phyloP scores from a whole-genome alignment of 64 coral and sea anemone species.

The Cladopsammia gracilis region DNA sequence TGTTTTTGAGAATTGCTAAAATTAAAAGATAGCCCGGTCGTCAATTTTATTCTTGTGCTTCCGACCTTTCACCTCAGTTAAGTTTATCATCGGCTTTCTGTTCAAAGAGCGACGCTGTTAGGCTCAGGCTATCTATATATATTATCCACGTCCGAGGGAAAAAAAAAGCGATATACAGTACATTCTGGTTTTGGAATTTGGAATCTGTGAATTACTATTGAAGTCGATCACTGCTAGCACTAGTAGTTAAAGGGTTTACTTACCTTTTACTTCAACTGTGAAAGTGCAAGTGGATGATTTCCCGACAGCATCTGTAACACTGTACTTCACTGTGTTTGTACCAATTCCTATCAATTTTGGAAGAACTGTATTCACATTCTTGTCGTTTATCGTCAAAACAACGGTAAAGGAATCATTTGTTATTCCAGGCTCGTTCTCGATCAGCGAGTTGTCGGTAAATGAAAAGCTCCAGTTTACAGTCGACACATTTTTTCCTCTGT shows the following conservation, averaged over 20 bases:
- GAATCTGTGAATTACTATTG: no score
- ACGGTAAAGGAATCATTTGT: slow-evolving; percentile 33
- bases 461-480: slow-evolving; percentile 20
- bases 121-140: no score
- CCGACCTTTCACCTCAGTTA: no score
- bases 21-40: no score
- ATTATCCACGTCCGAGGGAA: no score
- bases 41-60: no score
- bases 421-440: slow-evolving; percentile 9
- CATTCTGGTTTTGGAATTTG: no score
- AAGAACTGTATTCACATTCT: background rate
- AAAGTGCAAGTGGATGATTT: slow-evolving; percentile 26
- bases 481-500: slow-evolving; percentile 33
- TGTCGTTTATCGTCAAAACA: slow-evolving; percentile 18
- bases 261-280: slow-evolving; percentile 36
- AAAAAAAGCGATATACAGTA: no score
- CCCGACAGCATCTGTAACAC: slow-evolving; percentile 27
- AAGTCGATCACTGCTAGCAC: background rate
- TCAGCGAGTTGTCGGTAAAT: slow-evolving; percentile 57
- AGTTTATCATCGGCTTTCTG: no score
- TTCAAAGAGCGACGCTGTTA: no score
- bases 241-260: background rate
- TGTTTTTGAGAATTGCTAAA: no score
- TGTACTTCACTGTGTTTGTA: slow-evolving; percentile 14
- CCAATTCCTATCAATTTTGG: slow-evolving; percentile 35